These are phyloP conservation scores for Eupithecia abbreviata DNA, from an alignment of 2,888 invertebrate genomes.

Conservation along the genomic window DNA sequence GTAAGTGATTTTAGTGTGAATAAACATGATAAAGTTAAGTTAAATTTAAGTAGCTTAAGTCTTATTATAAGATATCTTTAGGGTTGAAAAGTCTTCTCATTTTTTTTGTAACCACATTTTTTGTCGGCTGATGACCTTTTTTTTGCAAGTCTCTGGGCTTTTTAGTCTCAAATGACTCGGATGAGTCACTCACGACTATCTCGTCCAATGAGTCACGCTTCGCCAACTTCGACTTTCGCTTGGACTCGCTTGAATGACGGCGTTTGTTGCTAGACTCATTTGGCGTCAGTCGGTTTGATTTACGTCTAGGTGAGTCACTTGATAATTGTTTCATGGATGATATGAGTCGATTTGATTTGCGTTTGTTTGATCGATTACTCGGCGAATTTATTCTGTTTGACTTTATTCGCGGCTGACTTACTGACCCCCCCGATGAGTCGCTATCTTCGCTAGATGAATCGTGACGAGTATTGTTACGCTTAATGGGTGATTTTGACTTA, in stretches of 20 bases:
- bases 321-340: not conserved
- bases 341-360: conserved; percentile 1
- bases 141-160: not conserved
- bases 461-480: not conserved
- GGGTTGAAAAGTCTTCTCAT: conserved; percentile 3
- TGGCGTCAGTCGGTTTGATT: not conserved
- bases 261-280: conserved; percentile 1
- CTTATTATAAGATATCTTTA: not conserved
- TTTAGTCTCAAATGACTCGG: conserved; percentile 1
- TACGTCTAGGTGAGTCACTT: not conserved
- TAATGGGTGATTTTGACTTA: not conserved
- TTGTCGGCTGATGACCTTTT: not conserved
- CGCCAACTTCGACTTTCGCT: not conserved
- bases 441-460: not conserved
- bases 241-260: not conserved
- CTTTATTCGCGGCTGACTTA: not conserved
- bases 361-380: not conserved
- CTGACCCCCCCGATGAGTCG: not conserved
- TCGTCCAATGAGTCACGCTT: not conserved
- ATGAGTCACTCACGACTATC: conserved; percentile 2
- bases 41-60: not conserved
- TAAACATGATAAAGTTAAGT: not conserved
- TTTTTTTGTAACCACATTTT: not conserved
- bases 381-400: conserved; percentile 1
- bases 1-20: no score